Evolutionary conservation across 2,888 invertebrate species (phyloP).

Genomic region (Cabera pusaria): DNA sequence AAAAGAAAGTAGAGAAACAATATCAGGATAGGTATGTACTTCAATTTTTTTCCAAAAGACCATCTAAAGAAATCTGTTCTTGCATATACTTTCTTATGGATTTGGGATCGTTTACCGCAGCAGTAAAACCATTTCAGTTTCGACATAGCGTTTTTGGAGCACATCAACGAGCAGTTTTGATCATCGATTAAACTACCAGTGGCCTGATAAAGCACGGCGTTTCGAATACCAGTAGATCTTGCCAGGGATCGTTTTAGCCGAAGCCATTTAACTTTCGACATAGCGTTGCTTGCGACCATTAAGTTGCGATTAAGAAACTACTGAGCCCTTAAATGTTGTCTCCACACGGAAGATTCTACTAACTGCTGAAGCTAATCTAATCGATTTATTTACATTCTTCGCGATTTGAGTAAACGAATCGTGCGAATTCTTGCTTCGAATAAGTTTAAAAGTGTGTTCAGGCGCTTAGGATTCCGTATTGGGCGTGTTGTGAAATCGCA

Average conservation of each 20-base stretch:
- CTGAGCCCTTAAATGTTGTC: conserved; percentile 10
- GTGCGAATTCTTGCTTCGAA: conserved; percentile 27
- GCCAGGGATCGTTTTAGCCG: too few relatives aligned
- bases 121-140: conserved; percentile 14
- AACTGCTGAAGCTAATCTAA: too few relatives aligned
- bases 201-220: too few relatives aligned
- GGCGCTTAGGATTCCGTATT: conserved; percentile 23
- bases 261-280: too few relatives aligned
- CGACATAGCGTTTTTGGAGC: conserved; percentile 12
- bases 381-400: conserved; percentile 18
- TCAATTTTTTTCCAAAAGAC: too few relatives aligned
- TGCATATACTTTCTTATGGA: too few relatives aligned
- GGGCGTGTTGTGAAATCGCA: conserved; percentile 28
- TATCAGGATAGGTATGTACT: too few relatives aligned
- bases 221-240: too few relatives aligned
- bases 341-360: conserved; percentile 8
- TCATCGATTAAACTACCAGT: too few relatives aligned
- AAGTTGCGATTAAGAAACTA: conserved; percentile 14
- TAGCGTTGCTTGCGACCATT: too few relatives aligned
- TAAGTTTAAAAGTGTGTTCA: conserved; percentile 28
- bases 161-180: conserved; percentile 7
- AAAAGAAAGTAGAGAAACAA: too few relatives aligned
- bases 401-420: conserved; percentile 21
- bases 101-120: conserved; percentile 15
- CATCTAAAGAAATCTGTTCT: too few relatives aligned